Percentiles rank a stretch among this genome's conserved stretches.
These are phyloP conservation scores for Actinopyga echinites DNA, from an alignment of 53 echinoderm and acorn worm genomes.

Conservation along the genomic window DNA sequence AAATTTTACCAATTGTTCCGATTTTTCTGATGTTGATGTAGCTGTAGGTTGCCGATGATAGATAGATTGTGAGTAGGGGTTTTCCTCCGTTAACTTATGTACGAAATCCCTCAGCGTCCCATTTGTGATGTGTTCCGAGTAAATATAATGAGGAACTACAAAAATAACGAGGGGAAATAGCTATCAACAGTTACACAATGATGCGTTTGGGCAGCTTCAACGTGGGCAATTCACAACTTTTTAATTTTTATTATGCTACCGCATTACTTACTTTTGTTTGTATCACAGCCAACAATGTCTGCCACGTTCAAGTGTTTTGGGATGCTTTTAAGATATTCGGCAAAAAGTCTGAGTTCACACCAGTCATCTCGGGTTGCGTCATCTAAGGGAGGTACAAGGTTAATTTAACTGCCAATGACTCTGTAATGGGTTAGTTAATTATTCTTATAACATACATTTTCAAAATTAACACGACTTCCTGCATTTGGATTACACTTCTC, in stretches of 20 bases:
- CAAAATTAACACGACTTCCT: too few relatives aligned
- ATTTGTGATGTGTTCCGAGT: neutral
- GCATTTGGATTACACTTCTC: too few relatives aligned
- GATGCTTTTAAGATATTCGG: constrained; percentile 1
- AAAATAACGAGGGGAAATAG: too few relatives aligned
- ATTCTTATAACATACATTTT: too few relatives aligned
- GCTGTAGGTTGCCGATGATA: neutral
- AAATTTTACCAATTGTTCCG: neutral
- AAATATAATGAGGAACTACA: constrained; percentile 16
- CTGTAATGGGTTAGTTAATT: too few relatives aligned
- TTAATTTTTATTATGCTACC: neutral
- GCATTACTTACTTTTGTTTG: neutral
- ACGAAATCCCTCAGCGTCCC: constrained; percentile 5
- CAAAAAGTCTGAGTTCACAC: neutral
- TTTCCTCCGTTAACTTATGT: neutral
- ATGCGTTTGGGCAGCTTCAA: too few relatives aligned
- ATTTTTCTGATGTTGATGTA: neutral
- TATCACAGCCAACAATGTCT: neutral
- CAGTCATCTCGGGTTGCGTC: neutral
- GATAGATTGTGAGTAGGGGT: neutral
- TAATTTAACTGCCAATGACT: too few relatives aligned
- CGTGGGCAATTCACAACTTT: too few relatives aligned
- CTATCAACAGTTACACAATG: too few relatives aligned
- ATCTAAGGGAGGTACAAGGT: neutral
- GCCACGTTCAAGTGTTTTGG: neutral